Percentiles rank a stretch among this genome's conserved stretches.
Evolutionary conservation across 2,113 vertebrate species (phyloP).

Genomic region (Oncorhynchus gorbuscha): DNA sequence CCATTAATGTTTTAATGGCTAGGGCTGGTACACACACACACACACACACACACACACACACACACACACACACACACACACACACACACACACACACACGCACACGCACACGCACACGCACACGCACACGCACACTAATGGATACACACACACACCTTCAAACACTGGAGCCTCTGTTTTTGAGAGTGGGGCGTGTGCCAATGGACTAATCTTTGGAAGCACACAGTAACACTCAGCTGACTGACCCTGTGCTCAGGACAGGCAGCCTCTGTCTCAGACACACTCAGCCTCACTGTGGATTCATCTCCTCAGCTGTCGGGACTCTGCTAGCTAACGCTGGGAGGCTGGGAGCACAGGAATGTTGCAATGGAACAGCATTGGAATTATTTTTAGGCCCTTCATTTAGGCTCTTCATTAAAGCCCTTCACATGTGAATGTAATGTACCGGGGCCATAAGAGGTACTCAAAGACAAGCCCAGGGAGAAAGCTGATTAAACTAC

Average conservation of each 20-base stretch:
- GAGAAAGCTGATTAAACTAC: conserved; percentile 26
- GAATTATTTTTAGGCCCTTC: neutral
- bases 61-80: conserved; percentile 17
- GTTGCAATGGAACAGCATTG: neutral
- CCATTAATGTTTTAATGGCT: neutral
- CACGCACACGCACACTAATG: neutral
- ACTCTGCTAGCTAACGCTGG: neutral
- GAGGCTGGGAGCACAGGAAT: neutral
- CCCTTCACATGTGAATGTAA: conserved; percentile 6
- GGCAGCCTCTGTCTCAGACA: neutral
- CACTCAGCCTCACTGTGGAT: no score
- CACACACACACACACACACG: conserved; percentile 27
- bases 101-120: conserved; percentile 18
- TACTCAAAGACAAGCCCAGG: neutral
- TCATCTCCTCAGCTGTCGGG: neutral
- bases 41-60: conserved; percentile 21
- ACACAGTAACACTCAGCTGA: conserved; percentile 35
- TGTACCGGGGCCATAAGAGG: conserved; percentile 26
- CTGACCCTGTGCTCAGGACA: conserved; percentile 12
- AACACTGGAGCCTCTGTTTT: conserved; percentile 44
- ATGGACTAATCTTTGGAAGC: conserved; percentile 20
- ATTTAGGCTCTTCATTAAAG: neutral
- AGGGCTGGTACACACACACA: neutral
- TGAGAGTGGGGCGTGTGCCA: conserved; percentile 19
- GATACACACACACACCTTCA: conserved; percentile 25